Base-by-base conservation (phyloP, 1,140 invertebrate genomes). In the Cydia pomonella region DNA sequence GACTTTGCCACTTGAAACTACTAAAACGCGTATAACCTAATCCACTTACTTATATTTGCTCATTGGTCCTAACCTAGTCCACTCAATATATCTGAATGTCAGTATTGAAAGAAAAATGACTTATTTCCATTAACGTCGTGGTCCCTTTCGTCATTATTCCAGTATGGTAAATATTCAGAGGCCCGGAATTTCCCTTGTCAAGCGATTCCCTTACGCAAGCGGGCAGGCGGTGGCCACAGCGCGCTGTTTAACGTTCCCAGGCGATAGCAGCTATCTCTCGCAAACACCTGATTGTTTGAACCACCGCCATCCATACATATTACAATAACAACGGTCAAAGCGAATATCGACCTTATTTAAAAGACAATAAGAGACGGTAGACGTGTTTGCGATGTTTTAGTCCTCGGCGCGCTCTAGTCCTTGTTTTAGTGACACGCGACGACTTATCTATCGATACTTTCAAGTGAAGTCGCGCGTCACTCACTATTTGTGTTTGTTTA, bases 281-380 rank as follows among this genome's bases (percentile, higher is more conserved):
- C 89, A 91, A 90, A 91, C 89, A 91, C 87, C 84, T 87, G 83
- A 44, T 86, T 88, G 85, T 91, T 91, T 90, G 87, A 90, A 83
- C 80, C 87, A 78, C 84, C 80, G 82, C 83, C 87, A 83, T 78
- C 77, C 18, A 71, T 77, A 9, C 66, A 73, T 64, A 27, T 38
- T 33, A 21, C 9, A 25, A 72, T 23, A 76, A 75, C 25, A 76
- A 74, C 23, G 16, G 18, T 16, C 29, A 38, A 21, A 3, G 75
- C 78, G 29, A 47, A 47, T 18, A 25, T 79, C 16, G 77, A 81
- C 77, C 76, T 80, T 83, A 80, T 76, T 23, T 0, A 9, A n/a
- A 59, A 53, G 29, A 27, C 7, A 41, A n/a, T 38, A 69, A 18
- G 64, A 69, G 29, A 9, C 29, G 16, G 64, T 33, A 33, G 29